These are phyloP conservation scores for Zaprionus taronus DNA, from an alignment of 1,140 invertebrate species.

Conservation along the genomic window DNA sequence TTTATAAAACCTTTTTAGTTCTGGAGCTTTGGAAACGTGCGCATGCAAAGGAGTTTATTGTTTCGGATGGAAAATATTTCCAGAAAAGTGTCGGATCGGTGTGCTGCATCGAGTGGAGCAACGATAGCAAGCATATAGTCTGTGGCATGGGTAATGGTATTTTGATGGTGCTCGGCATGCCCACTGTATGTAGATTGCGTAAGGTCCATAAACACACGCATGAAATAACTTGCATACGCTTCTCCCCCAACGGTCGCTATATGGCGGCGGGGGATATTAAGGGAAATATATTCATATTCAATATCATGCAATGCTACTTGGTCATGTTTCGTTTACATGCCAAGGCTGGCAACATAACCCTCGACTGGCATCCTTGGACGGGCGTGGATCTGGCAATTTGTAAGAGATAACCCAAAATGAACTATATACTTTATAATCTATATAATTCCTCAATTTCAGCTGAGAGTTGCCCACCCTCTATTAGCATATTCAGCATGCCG, in stretches of 20 bases:
- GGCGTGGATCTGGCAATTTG: slow-evolving; percentile 68
- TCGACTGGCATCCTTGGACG: slow-evolving; percentile 83
- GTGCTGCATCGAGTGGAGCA: slow-evolving; percentile 71
- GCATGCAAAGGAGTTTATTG: slow-evolving; percentile 46
- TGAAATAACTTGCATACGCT: slow-evolving; percentile 56
- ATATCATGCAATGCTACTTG: slow-evolving; percentile 41
- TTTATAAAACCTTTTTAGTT: slow-evolving; percentile 24
- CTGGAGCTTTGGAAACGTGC: slow-evolving; percentile 71
- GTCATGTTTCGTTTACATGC: slow-evolving; percentile 30
- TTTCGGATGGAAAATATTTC: slow-evolving; percentile 64
- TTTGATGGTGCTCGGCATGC: slow-evolving; percentile 51
- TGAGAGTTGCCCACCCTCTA: slow-evolving; percentile 63
- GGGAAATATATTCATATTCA: slow-evolving; percentile 65
- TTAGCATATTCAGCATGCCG: slow-evolving; percentile 67
- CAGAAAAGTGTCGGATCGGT: slow-evolving; percentile 39
- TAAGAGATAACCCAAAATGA: slow-evolving; percentile 28
- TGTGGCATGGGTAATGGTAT: slow-evolving; percentile 64
- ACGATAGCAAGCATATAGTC: slow-evolving; percentile 48
- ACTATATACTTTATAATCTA: not conserved
- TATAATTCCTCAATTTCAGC: slow-evolving; percentile 31
- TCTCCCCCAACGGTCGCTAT: slow-evolving; percentile 66
- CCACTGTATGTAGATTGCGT: slow-evolving; percentile 20
- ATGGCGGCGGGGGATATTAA: slow-evolving; percentile 67
- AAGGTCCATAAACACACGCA: slow-evolving; percentile 51
- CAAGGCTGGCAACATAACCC: slow-evolving; percentile 33